These are phyloP conservation scores for Gymnopithys bicolor DNA, from an alignment of 2,797 vertebrate genomes.

Conservation along the genomic window DNA sequence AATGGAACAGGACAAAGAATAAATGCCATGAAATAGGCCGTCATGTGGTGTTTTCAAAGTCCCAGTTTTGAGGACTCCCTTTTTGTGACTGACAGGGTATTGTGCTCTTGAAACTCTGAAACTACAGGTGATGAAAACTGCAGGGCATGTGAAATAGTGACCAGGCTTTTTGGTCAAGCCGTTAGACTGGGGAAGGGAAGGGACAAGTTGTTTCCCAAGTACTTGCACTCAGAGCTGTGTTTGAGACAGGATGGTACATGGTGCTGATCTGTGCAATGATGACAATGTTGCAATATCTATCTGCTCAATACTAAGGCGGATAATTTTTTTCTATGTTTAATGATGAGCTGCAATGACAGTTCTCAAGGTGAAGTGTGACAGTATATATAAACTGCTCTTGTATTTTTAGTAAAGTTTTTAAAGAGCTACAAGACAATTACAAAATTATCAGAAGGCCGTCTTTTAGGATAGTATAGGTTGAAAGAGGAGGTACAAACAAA, in stretches of 20 bases:
- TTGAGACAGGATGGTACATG: background rate
- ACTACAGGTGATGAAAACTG: background rate
- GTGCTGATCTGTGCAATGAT: background rate
- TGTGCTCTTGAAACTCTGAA: slow-evolving; percentile 17
- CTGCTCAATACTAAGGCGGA: background rate
- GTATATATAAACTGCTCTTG: background rate
- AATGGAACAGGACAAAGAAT: background rate
- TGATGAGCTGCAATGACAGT: background rate
- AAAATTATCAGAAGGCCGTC: background rate
- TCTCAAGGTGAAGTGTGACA: background rate
- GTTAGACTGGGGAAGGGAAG: background rate
- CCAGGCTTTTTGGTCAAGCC: background rate
- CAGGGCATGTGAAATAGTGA: background rate
- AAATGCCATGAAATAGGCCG: background rate
- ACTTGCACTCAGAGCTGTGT: background rate
- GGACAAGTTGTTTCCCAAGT: background rate
- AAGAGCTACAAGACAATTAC: background rate
- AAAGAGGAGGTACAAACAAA: background rate
- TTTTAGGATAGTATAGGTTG: background rate
- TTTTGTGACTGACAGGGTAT: background rate
- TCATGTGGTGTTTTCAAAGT: slow-evolving; percentile 1
- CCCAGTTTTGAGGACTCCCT: slow-evolving; percentile 26
- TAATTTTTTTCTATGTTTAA: background rate
- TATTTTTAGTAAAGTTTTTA: background rate
- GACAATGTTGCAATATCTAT: background rate